phyloP scores from a whole-genome alignment of 1,140 invertebrate genomes.

The Drosophila albomicans region DNA sequence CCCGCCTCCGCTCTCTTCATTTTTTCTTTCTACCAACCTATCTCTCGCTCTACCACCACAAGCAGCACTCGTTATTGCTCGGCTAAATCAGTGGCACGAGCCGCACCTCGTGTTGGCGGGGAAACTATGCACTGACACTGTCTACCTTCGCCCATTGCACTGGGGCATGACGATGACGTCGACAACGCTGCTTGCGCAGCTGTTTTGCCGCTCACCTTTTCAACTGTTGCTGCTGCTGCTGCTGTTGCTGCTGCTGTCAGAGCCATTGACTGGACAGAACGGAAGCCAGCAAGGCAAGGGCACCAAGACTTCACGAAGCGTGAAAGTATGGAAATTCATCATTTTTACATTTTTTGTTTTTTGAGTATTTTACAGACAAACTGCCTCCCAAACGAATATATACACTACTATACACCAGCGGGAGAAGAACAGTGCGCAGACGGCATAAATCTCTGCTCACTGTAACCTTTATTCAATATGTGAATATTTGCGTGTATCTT shows the following conservation, averaged over 20 bases:
- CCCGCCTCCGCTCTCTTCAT: too few species aligned
- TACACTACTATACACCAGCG: not conserved
- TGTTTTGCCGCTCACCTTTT: constrained; percentile 56
- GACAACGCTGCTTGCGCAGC: constrained; percentile 42
- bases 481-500: not conserved
- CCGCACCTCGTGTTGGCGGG: constrained; percentile 66
- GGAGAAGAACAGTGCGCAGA: constrained; percentile 49
- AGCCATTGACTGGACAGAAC: constrained; percentile 69
- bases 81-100: constrained; percentile 75
- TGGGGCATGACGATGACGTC: constrained; percentile 70
- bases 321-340: constrained; percentile 80
- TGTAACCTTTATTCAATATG: constrained; percentile 39
- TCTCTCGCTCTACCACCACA: too few species aligned
- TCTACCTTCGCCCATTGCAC: constrained; percentile 38
- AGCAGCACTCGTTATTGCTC: constrained; percentile 30
- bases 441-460: constrained; percentile 69
- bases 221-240: constrained; percentile 52
- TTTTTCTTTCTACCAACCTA: too few species aligned
- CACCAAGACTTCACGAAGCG: constrained; percentile 54
- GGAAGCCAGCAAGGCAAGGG: constrained; percentile 39
- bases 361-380: constrained; percentile 33
- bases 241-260: constrained; percentile 57
- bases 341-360: constrained; percentile 56
- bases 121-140: constrained; percentile 42
- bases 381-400: constrained; percentile 10